Conservation (phyloP, 2,797 vertebrate species). For the Threskiornis aethiopicus region DNA sequence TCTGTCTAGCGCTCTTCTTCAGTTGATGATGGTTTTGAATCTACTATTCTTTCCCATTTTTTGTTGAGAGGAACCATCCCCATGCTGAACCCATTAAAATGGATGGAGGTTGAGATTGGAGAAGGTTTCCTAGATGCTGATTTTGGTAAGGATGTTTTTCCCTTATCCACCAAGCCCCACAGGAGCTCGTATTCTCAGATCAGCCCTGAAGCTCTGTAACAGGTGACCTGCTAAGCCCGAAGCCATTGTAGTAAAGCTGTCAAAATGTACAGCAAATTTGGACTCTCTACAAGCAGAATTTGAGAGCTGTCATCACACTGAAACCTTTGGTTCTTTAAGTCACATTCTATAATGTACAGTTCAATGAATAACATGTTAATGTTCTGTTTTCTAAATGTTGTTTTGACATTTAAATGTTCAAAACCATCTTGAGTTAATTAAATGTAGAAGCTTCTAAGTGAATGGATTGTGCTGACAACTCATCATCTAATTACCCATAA, state of each 20-base stretch:
- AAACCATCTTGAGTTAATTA: slow-evolving; percentile 72
- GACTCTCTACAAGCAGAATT: neutral
- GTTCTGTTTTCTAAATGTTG: slow-evolving; percentile 66
- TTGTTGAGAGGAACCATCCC: neutral
- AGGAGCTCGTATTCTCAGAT: neutral
- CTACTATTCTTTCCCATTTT: neutral
- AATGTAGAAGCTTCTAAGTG: slow-evolving; percentile 57
- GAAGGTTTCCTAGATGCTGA: neutral
- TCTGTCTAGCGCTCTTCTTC: neutral
- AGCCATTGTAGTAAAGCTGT: neutral
- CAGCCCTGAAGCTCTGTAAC: neutral
- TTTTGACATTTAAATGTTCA: slow-evolving; percentile 68
- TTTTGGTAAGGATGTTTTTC: neutral
- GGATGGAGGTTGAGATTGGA: neutral
- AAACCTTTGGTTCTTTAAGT: slow-evolving; percentile 66
- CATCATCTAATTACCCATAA: slow-evolving; percentile 66
- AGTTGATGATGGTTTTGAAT: neutral
- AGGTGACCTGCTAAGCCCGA: neutral
- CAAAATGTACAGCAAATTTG: slow-evolving; percentile 27
- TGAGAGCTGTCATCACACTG: slow-evolving; percentile 39
- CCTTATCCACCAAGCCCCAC: neutral
- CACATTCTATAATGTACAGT: slow-evolving; percentile 53
- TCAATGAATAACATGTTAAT: slow-evolving; percentile 64
- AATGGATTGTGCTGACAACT: slow-evolving; percentile 57
- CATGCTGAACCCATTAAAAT: neutral